These are phyloP conservation scores for Gopherus evgoodei DNA, from an alignment of 2,113 vertebrate species.

Conservation along the genomic window DNA sequence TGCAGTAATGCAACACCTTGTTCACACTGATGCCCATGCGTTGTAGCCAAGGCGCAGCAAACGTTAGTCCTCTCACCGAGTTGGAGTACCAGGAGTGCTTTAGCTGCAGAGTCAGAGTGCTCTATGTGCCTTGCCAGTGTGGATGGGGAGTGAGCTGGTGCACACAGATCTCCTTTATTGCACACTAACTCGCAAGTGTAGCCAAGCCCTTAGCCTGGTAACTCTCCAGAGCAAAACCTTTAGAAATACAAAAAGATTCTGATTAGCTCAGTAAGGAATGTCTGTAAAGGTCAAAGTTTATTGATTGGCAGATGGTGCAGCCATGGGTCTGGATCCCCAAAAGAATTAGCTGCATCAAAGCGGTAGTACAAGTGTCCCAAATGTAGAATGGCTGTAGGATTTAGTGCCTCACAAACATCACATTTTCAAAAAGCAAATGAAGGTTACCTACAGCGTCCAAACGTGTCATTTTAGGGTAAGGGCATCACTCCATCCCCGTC, in stretches of 20 bases:
- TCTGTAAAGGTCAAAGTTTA: background rate
- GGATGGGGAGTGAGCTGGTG: no score
- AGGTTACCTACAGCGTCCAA: background rate
- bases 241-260: accelerated
- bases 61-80: no score
- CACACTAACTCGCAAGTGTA: no score
- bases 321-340: background rate
- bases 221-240: background rate
- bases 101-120: no score
- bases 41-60: no score
- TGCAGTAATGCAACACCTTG: no score
- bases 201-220: background rate
- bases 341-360: background rate
- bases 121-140: no score
- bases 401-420: background rate
- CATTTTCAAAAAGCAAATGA: background rate
- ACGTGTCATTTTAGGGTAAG: background rate
- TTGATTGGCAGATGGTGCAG: background rate
- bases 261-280: background rate
- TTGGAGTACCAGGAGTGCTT: no score
- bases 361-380: background rate
- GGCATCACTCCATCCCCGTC: background rate
- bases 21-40: no score
- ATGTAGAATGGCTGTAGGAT: background rate
- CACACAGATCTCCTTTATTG: no score